Conservation (phyloP, 1,140 invertebrate species). For the Hylaeus anthracinus region DNA sequence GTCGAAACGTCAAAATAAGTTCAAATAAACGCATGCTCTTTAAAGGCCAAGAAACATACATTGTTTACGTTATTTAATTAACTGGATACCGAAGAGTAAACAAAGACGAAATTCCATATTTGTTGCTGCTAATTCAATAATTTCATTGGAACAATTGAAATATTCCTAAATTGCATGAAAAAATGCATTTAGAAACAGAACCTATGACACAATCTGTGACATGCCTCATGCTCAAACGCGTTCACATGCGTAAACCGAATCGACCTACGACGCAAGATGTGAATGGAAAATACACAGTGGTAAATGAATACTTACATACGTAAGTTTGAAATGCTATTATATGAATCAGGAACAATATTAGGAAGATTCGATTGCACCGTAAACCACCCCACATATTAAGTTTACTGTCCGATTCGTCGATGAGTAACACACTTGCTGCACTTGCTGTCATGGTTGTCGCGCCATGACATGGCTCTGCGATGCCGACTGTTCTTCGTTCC, state of each 20-base stretch:
- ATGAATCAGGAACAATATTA: conserved; percentile 57
- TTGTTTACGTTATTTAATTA: no score
- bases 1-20: no score
- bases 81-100: no score
- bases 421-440: conserved; percentile 45
- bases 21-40: no score
- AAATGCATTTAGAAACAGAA: background rate
- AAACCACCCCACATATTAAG: conserved; percentile 59
- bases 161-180: background rate
- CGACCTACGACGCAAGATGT: background rate
- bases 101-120: no score
- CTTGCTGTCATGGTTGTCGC: conserved; percentile 60
- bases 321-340: conserved; percentile 55
- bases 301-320: conserved; percentile 56
- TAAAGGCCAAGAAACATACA: no score
- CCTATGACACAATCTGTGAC: background rate
- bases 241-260: background rate
- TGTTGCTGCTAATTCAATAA: no score
- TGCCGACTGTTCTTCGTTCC: background rate
- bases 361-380: conserved; percentile 45
- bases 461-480: conserved; percentile 64
- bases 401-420: conserved; percentile 44
- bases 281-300: background rate
- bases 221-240: background rate
- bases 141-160: no score